Base-by-base conservation (phyloP, 2,113 vertebrate genomes). In the Tringa solitaria region DNA sequence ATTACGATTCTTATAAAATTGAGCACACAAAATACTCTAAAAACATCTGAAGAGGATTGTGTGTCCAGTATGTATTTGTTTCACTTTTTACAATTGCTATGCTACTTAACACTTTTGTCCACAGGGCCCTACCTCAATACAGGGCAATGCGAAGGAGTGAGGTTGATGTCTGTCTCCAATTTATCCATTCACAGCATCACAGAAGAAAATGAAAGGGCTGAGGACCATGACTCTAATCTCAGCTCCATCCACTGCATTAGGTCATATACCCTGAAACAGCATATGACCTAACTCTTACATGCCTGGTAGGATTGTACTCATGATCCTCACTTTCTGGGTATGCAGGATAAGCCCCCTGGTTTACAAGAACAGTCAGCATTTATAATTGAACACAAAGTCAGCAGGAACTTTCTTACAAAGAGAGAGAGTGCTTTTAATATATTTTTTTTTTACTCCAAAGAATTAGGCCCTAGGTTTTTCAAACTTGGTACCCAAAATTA, bases 271-370 rank as follows among this genome's bases (percentile, higher is more conserved):
- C 53, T 39, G 39, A 73, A 91, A 57, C 19, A 48, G 53, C 27
- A 27, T 27, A 39, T 37, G n/a, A 27, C 35, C 35, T 61, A 39
- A 39, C 30, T 61, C 4, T 60, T 39, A 13, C 3, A 35, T 16
- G 16, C 33, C 3, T 1, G 1, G 10, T 8, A 23, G 13, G 16
- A 26, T 39, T 50, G 23, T 15, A 24, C 1, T 0, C 20, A 41
- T 37, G 30, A 43, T 22, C 9, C 9, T 86, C 16, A 69, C 8
- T 88, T 93, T 35, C 24, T 32, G 6, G 8, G 0, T 59, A 37
- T 27, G 14, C 35, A 79, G 26, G 65, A 54, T 35, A 84, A 61
- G 14, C 26, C 12, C 15, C n/a, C 48, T 72, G 22, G 67, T 82
- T 78, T 54, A 45, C 87, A 90, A 17, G 4, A 87, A 33, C 3